Evolutionary conservation across 1,140 invertebrate genomes (phyloP), one percentile per base, ranked within the genome.

Genomic region (Camponotus vicinus): DNA sequence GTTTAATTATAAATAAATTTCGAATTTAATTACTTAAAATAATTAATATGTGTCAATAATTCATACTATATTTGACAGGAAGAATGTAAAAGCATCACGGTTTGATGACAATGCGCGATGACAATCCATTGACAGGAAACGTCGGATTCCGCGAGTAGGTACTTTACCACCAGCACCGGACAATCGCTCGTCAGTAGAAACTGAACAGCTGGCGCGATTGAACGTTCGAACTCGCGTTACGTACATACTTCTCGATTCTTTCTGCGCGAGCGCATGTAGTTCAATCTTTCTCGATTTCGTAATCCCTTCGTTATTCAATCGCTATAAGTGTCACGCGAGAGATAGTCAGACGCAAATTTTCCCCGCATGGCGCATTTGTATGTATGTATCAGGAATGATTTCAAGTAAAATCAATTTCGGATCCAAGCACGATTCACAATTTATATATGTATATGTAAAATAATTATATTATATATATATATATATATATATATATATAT

Each of bases 161-260:
- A 64, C 75, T 77, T 3, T 42, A 78, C 37, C 32, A 75, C 32
- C n/a, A 40, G 55, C 71, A 18, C 71, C 42, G 61, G 75, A 45
- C 64, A 34, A 37, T 71, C 64, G 15, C 49, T 70, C 64, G 77
- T 71, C 66, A 80, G 66, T 80, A 57, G 49, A 70, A 57, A 67
- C 64, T 37, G 15, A 55, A 80, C 49, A 52, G 49, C 32, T 37
- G 78, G 37, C 66, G 42, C 49, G 45, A 21, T n/a, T 34, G 45
- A 70, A 49, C 64, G 32, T 52, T 70, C 59, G 59, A 42, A 40
- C 40, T 34, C 27, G 49, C 18, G 59, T 59, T 52, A 42, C 34
- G 7, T 42, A 42, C 34, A 3, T 42, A 76, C 9, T 21, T 42
- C 57, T 77, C 1, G 59, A 32, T 77, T 42, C 27, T 11, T 45